Evolutionary conservation across 1,140 invertebrate species (phyloP).

Genomic region (Cydia strobilella): DNA sequence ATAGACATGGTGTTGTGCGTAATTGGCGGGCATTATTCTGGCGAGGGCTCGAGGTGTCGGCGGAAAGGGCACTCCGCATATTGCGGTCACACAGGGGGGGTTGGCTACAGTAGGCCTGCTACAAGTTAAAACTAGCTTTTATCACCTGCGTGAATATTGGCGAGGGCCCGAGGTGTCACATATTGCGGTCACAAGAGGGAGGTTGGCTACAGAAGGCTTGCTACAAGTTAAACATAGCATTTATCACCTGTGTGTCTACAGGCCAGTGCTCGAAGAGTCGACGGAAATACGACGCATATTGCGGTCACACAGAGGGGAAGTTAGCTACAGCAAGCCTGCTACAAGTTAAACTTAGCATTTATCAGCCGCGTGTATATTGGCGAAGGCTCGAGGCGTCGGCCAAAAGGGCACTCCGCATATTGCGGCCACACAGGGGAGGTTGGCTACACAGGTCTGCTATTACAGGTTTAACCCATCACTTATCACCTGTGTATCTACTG

Average conservation of each 20-base stretch:
- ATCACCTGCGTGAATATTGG: background rate
- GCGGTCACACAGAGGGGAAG: conserved; percentile 9
- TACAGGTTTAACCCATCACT: background rate
- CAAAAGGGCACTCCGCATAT: background rate
- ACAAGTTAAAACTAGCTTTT: background rate
- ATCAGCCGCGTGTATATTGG: background rate
- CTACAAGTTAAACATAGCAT: too few relatives aligned
- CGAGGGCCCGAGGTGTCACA: conserved; percentile 12
- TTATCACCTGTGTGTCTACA: too few relatives aligned
- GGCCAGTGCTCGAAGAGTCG: too few relatives aligned
- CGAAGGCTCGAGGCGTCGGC: background rate
- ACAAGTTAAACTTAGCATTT: background rate
- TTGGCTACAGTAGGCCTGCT: background rate
- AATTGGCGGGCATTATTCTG: conserved; percentile 7
- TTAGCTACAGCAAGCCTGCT: background rate
- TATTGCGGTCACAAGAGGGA: too few relatives aligned
- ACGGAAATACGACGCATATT: background rate
- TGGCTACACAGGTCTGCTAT: background rate
- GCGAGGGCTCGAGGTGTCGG: conserved; percentile 16
- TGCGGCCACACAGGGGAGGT: background rate
- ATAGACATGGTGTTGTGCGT: background rate
- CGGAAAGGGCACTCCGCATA: conserved; percentile 1
- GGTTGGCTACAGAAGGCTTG: too few relatives aligned
- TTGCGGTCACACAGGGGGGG: conserved; percentile 9
- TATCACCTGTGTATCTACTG: too few relatives aligned